Evolutionary conservation across 2,113 vertebrate species (phyloP).

Genomic region (Semnornis frantzii): DNA sequence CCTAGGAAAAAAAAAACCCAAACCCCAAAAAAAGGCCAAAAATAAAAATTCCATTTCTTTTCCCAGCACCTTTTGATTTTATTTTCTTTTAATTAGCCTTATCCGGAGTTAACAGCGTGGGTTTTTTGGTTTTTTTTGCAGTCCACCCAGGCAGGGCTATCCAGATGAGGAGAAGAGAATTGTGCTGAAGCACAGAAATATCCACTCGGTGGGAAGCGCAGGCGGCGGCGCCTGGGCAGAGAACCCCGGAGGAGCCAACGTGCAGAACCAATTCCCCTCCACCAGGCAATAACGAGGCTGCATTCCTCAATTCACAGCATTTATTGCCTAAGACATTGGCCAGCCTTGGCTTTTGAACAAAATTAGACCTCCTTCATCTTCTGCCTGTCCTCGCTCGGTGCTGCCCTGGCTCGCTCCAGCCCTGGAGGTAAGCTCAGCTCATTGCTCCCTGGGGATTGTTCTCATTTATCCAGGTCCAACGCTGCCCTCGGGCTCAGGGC

Average conservation of each 20-base stretch:
- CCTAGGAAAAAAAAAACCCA: not conserved
- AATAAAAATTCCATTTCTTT: slow-evolving; percentile 53
- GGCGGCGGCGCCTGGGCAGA: not conserved
- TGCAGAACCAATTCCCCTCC: not conserved
- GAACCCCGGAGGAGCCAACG: not conserved
- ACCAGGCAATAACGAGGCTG: not conserved
- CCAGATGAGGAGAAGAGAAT: slow-evolving; percentile 25
- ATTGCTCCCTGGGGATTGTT: not conserved
- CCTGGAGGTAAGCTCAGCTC: not conserved
- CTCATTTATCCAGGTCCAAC: fast-evolving
- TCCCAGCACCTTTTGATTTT: slow-evolving; percentile 53
- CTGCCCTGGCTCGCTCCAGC: not conserved
- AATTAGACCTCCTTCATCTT: not conserved
- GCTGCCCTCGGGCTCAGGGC: not conserved
- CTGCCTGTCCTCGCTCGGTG: not conserved
- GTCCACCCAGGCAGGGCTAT: slow-evolving; percentile 46
- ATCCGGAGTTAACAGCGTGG: slow-evolving; percentile 50
- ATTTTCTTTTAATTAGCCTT: slow-evolving; percentile 64
- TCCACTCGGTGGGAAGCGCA: not conserved
- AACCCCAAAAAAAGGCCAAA: not conserved
- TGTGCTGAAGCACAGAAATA: slow-evolving; percentile 55
- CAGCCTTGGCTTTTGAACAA: not conserved
- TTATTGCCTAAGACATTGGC: not conserved
- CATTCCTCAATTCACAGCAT: slow-evolving; percentile 5
- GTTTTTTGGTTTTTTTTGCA: slow-evolving; percentile 28